Evolutionary conservation across 2,113 vertebrate genomes (phyloP).

Genomic region (Phrynosoma platyrhinos): DNA sequence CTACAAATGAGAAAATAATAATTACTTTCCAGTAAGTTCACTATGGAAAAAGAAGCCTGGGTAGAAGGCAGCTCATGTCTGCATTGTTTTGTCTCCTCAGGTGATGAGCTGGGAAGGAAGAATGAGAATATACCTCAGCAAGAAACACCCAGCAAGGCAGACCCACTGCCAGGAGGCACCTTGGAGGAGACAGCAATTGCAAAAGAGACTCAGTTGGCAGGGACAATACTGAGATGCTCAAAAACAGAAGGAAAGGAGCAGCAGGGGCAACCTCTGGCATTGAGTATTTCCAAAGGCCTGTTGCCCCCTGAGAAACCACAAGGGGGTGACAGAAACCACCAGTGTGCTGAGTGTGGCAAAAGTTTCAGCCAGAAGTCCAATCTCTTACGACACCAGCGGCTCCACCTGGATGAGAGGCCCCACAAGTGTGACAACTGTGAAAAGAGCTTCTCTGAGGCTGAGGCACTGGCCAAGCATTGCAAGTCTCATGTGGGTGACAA

Average conservation of each 20-base stretch:
- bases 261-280: constrained; percentile 2
- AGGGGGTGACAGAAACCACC: constrained; percentile 54
- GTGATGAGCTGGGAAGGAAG: constrained; percentile 3
- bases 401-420: constrained; percentile 50
- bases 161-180: background rate
- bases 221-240: background rate
- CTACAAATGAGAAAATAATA: background rate
- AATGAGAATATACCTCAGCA: background rate
- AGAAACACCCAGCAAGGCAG: background rate
- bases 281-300: constrained; percentile 48
- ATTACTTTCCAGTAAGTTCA: background rate
- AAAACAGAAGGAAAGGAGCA: background rate
- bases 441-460: constrained; percentile 14
- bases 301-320: constrained; percentile 64
- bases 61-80: background rate
- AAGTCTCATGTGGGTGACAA: constrained; percentile 82
- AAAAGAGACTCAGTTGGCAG: background rate
- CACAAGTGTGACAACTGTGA: constrained; percentile 32
- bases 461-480: constrained; percentile 7
- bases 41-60: too few relatives aligned
- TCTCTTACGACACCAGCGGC: constrained; percentile 65
- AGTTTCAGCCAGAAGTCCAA: constrained; percentile 74
- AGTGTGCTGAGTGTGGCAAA: constrained; percentile 58
- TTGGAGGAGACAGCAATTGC: background rate
- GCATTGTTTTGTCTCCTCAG: constrained; percentile 10